Percentiles rank a stretch among this genome's conserved stretches.
Conservation (phyloP, 2,888 invertebrate species). For the Muscina levida region DNA sequence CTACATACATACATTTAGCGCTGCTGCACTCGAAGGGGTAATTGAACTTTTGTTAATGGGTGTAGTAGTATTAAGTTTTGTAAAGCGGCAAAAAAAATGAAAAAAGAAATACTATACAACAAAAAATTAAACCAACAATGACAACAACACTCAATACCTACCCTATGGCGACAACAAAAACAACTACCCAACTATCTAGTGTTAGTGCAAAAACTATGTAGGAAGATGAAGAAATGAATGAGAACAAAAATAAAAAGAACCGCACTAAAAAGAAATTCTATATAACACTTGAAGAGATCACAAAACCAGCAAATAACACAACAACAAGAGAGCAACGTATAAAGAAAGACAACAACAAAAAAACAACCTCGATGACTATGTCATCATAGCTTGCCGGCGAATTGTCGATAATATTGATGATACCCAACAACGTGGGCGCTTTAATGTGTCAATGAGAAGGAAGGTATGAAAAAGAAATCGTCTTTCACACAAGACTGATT, state of each 20-base stretch:
- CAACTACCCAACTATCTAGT: neutral
- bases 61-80: conserved; percentile 36
- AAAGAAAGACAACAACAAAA: no score
- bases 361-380: neutral
- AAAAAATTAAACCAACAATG: no score
- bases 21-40: conserved; percentile 18
- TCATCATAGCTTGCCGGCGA: no score
- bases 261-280: neutral
- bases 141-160: no score
- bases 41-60: conserved; percentile 44
- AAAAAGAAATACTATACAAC: neutral
- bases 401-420: conserved; percentile 8
- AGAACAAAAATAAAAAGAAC: conserved; percentile 10
- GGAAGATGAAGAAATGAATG: neutral
- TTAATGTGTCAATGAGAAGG: conserved; percentile 35
- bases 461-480: conserved; percentile 11
- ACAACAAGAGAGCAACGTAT: no score
- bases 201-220: conserved; percentile 11
- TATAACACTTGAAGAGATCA: conserved; percentile 8
- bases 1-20: neutral
- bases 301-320: neutral
- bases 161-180: neutral
- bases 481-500: conserved; percentile 4
- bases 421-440: conserved; percentile 7
- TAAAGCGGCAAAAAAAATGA: conserved; percentile 11